Evolutionary conservation across 2,113 vertebrate species (phyloP).

Genomic region (Prunella fulvescens): DNA sequence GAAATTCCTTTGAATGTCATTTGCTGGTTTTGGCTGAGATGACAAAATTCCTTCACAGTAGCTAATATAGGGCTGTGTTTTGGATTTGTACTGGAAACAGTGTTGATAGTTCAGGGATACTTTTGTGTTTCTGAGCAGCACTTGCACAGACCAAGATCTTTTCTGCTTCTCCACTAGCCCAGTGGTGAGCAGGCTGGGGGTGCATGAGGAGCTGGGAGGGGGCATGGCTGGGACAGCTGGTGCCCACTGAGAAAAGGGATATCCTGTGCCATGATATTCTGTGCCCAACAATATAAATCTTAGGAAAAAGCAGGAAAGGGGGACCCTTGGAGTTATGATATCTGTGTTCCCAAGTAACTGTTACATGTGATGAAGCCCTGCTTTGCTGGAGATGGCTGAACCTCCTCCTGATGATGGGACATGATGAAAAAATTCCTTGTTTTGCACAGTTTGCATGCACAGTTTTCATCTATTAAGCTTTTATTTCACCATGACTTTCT

Average conservation of each 20-base stretch:
- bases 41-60: neutral
- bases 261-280: no score
- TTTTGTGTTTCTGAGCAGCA: neutral
- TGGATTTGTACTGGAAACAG: neutral
- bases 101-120: neutral
- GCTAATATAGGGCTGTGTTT: neutral
- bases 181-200: neutral
- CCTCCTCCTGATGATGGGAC: no score
- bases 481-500: neutral
- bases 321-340: neutral
- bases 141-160: neutral
- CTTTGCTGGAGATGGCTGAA: neutral
- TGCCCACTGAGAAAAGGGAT: neutral
- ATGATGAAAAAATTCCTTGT: neutral
- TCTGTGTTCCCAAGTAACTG: neutral
- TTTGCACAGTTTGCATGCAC: neutral
- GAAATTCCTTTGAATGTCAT: no score
- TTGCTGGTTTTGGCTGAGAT: neutral
- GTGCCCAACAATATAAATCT: neutral
- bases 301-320: neutral
- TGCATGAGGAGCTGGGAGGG: neutral
- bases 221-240: neutral
- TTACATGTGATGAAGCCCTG: rapidly evolving
- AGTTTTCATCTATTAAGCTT: neutral
- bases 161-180: neutral